Evolutionary conservation across 2,113 vertebrate species (phyloP), one percentile per base, ranked within the genome.

Genomic region (Scartelaos histophorus): DNA sequence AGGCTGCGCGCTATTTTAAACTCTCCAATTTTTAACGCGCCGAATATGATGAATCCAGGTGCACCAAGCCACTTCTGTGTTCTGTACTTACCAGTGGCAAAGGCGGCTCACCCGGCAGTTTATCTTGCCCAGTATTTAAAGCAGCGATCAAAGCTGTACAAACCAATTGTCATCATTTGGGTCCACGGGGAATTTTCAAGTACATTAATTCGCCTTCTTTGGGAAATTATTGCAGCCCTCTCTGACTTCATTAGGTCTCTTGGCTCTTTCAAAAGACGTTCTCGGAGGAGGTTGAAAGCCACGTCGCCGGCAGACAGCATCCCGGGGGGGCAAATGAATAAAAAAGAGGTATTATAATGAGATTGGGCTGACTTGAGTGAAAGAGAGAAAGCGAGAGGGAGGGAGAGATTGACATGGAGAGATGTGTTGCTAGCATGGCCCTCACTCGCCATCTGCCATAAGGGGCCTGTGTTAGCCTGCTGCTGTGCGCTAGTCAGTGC

Each of bases 361-460:
- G 96, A 97, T 97, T 97, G 94, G 95, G 95, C 76, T 84, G 90
- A 77, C 91, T 94, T 92, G 82, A 92, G 91, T 90, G 91, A 85
- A 91, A 87, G 82, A 79, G 86, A 67, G 91, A 38, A 19, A 68
- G 92, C 80, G 82, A 77, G 87, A 68, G 92, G 66, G 76, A 13
- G 57, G 34, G 77, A 71, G 86, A 60, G 91, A 45, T 3, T 64
- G 75, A 93, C 88, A 92, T 92, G 73, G 92, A 93, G 94, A 94
- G 95, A 94, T 91, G 89, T 84, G 90, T 91, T 89, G 29, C 24
- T 25, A 80, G 92, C 87, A 91, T 91, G 89, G 92, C 79, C 86
- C 86, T 67, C 90, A 91, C 86, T 82, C 67, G 57, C 95, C 96
- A 96, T 94, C 95, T 96, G 96, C 90, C 94, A 91, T 13, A 19